Conservation (phyloP, 2,888 invertebrate species). For the Bombyx huttoni region DNA sequence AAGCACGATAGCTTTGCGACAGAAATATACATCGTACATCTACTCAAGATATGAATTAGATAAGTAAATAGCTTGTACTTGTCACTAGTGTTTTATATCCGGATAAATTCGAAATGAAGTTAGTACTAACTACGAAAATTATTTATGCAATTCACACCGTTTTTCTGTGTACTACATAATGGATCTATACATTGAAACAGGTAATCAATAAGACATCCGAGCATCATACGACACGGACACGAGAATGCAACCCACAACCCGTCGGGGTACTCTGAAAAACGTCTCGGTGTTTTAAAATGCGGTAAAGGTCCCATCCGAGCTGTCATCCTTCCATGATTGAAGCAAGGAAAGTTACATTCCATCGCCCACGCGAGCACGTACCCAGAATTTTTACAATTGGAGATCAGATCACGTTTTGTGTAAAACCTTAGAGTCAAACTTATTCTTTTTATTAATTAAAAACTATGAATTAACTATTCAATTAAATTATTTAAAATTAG, state of each 20-base stretch:
- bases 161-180: too few relatives aligned
- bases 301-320: conserved; percentile 27
- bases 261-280: conserved; percentile 4
- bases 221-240: conserved; percentile 1
- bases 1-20: too few relatives aligned
- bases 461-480: too few relatives aligned
- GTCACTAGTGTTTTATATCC: too few relatives aligned
- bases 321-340: conserved; percentile 49
- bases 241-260: conserved; percentile 1
- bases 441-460: too few relatives aligned
- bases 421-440: not conserved
- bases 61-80: too few relatives aligned
- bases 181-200: not conserved
- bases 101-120: not conserved
- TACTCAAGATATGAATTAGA: too few relatives aligned
- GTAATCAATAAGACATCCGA: not conserved
- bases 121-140: not conserved
- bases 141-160: too few relatives aligned
- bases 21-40: too few relatives aligned
- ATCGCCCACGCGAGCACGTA: conserved; percentile 16
- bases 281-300: conserved; percentile 26
- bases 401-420: not conserved
- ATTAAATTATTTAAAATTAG: too few relatives aligned
- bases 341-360: conserved; percentile 44
- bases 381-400: not conserved